Evolutionary conservation across 1,140 invertebrate genomes (phyloP).

Genomic region (Drosophila quadrilineata): DNA sequence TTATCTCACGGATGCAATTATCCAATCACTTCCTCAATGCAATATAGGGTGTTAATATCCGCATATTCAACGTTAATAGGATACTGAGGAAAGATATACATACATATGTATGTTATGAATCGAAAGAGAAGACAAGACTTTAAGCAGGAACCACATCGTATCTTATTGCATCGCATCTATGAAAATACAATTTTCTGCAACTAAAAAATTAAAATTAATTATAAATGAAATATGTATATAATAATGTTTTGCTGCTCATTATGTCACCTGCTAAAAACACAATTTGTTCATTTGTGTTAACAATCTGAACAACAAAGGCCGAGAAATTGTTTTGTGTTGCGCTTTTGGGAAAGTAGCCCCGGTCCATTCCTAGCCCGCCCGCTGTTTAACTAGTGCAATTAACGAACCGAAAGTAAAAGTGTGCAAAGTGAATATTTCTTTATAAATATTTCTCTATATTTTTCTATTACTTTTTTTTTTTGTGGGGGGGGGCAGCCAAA

Average conservation of each 20-base stretch:
- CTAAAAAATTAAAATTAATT: too few relatives aligned
- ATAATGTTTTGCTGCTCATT: conserved; percentile 37
- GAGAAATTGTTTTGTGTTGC: conserved; percentile 29
- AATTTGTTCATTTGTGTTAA: conserved; percentile 42
- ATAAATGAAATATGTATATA: too few relatives aligned
- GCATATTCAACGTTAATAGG: too few relatives aligned
- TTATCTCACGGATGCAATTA: conserved; percentile 26
- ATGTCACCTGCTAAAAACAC: conserved; percentile 46
- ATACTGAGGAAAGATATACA: conserved; percentile 15
- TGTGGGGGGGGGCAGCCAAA: too few relatives aligned
- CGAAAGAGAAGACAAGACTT: too few relatives aligned
- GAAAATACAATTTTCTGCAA: too few relatives aligned
- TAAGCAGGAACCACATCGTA: too few relatives aligned
- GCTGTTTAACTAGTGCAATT: conserved; percentile 68
- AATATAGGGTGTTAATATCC: conserved; percentile 23
- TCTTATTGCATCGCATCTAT: too few relatives aligned
- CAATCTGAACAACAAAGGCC: conserved; percentile 5
- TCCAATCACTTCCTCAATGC: conserved; percentile 11
- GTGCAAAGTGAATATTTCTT: too few relatives aligned
- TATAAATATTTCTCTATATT: too few relatives aligned
- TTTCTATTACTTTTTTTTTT: too few relatives aligned
- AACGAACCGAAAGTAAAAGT: conserved; percentile 69
- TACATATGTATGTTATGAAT: too few relatives aligned
- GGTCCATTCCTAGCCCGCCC: conserved; percentile 34
- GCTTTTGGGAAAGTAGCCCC: conserved; percentile 55